Base-by-base conservation (phyloP, 2,888 invertebrate genomes). In the Coremacera marginata region DNA sequence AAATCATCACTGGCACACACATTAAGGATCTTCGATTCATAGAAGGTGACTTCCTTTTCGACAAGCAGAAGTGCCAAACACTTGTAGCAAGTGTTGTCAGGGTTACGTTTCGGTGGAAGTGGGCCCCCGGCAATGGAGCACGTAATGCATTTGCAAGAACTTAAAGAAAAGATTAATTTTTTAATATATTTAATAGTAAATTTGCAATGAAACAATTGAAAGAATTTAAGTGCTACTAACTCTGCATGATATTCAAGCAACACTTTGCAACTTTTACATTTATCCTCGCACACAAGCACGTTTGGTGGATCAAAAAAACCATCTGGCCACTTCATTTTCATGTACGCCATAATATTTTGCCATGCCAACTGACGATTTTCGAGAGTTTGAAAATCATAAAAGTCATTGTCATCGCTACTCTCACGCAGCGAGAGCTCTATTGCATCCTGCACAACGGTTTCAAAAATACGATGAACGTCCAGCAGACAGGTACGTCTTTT, bases 61-160 rank as follows among this genome's bases (percentile, higher is more conserved):
- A 88, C 87, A 80, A 88, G 86, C 52, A 86, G 85, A 76, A 88
- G 87, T 52, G 88, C 87, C 77, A 87, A 84, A 83, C 89, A 89
- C 80, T 86, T 87, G 78, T 84, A 85, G 80, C 89, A 87, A 77
- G 85, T 84, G 52, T 84, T 81, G 70, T 84, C 82, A 25, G 84
- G 79, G 79, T 83, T 82, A 25, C 82, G 81, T 70, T 80, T 82
- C 51, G 89, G 87, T 70, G 86, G 84, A 60, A 82, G 76, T 57
- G 85, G 86, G 3, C 84, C 85, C 55, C 89, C 90, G 77, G 88
- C 88, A 77, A 90, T 88, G 52, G 88, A 86, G 82, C 89, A 89
- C 70, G 89, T 88, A 63, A 88, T 86, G 82, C 89, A 89, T 81
- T 86, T 85, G 82, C 89, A 89, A 82, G 85, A 85, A 76, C 89